Conservation (phyloP, 2,797 vertebrate species). For the Lates japonicus region DNA sequence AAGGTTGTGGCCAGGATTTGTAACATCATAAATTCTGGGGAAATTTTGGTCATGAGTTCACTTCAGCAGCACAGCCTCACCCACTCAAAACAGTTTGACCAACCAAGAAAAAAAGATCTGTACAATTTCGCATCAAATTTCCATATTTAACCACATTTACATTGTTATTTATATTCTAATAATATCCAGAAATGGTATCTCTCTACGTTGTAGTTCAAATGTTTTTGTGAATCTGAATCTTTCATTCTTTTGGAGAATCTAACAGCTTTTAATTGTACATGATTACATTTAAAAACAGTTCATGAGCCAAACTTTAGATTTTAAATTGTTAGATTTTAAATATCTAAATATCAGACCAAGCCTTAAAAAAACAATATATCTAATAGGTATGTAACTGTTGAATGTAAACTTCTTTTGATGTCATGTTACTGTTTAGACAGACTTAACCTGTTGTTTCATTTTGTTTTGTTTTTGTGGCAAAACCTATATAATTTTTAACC, state of each 20-base stretch:
- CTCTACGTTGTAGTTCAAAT: too few relatives aligned
- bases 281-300: neutral
- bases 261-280: neutral
- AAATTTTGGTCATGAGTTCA: neutral
- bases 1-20: slow-evolving; percentile 2
- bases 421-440: neutral
- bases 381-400: neutral
- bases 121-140: too few relatives aligned
- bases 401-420: neutral
- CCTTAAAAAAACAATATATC: neutral
- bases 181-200: too few relatives aligned
- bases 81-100: neutral
- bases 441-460: neutral
- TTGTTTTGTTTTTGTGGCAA: neutral
- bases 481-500: neutral
- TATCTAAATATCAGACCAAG: neutral
- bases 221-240: neutral
- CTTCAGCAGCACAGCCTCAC: neutral
- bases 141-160: too few relatives aligned
- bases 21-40: neutral
- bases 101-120: too few relatives aligned
- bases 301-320: too few relatives aligned
- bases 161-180: too few relatives aligned
- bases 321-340: neutral
- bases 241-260: neutral